Base-by-base conservation (phyloP, 2,888 invertebrate species). In the Ophioninae sp. region DNA sequence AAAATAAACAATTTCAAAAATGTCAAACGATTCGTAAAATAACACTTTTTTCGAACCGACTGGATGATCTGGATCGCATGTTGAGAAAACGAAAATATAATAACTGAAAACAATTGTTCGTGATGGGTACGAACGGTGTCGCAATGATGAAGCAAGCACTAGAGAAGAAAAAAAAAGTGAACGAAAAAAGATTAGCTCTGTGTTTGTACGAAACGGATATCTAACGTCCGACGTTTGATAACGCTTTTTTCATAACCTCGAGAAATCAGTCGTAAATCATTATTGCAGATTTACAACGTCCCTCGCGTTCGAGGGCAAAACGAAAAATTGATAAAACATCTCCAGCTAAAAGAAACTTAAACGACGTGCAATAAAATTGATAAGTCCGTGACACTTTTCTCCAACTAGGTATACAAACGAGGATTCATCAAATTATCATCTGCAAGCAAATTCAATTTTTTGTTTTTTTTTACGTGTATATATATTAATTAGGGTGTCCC, bases 61-160 rank as follows among this genome's bases (percentile, higher is more conserved):
- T 30, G 30, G 30, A 30, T 30, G 30, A 30, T 30, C 30, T 30
- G 30, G 30, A 30, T 30, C 30, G 58, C 79, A 83, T 82, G 82
- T 79, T 51, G 20, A 51, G 13, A 63, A 64, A 64, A 74, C 20
- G 37, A 23, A 65, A 17, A 59, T 13, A 23, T 51, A 41, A 30
- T 3, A 30, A 30, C 3, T 30, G 2, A 30, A 22, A 56, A n/a
- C 9, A 17, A 30, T 65, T 56, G 37, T 39, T 61, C 37, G 44
- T 41, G 65, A 37, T 51, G 22, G 22, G 20, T 51, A 72, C n/a
- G 22, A n/a, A 65, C 10, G 17, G 5, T 56, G 51, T 39, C 56
- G 39, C 67, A 58, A 41, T 17, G 58, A 22, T 17, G 63, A 74
- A 68, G 76, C 79, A 73, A 69, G 68, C 72, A 63, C 61, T 73